phyloP scores from a whole-genome alignment of 2,113 vertebrate species.

The Serilophus lunatus region DNA sequence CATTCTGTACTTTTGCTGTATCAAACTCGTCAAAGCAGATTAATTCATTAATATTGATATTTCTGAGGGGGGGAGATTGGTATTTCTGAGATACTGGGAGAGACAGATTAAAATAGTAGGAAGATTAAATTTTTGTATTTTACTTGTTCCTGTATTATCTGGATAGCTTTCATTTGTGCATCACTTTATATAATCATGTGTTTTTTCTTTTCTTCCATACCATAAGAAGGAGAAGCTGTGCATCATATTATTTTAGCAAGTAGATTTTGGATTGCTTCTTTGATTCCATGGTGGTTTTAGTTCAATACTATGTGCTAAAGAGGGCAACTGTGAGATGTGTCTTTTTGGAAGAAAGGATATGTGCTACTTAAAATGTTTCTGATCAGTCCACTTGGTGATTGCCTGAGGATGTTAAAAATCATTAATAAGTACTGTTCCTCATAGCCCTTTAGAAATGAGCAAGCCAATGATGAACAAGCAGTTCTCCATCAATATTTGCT shows the following conservation, averaged over 20 bases:
- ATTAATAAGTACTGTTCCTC: neutral
- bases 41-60: neutral
- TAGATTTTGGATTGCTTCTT: neutral
- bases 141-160: neutral
- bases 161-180: neutral
- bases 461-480: neutral
- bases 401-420: neutral
- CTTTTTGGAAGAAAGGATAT: neutral
- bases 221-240: neutral
- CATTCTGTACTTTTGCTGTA: neutral
- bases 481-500: neutral
- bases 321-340: neutral
- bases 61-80: neutral
- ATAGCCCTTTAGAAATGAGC: neutral
- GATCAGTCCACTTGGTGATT: neutral
- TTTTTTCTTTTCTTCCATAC: neutral
- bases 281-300: neutral
- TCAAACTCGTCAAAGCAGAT: neutral
- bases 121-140: neutral
- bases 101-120: neutral
- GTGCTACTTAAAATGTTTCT: neutral
- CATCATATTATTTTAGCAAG: neutral
- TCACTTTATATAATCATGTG: neutral
- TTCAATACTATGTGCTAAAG: neutral
- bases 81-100: neutral